Percentiles rank a stretch among this genome's conserved stretches.
Evolutionary conservation across 2,888 invertebrate species (phyloP).

Genomic region (Dugesia japonica): DNA sequence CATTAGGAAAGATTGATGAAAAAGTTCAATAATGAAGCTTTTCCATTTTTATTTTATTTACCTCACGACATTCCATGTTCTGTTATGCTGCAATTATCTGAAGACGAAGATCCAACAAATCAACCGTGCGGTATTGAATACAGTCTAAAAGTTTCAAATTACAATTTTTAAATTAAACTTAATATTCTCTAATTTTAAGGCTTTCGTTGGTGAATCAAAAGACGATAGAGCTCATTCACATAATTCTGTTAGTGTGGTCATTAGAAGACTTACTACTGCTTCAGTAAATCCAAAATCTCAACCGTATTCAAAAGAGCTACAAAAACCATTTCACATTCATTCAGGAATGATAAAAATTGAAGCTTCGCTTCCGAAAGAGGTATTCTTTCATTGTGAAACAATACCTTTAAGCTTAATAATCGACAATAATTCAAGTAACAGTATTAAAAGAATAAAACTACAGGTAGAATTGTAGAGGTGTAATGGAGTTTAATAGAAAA

Average conservation of each 20-base stretch:
- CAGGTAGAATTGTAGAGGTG: constrained; percentile 9
- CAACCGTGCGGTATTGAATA: constrained; percentile 30
- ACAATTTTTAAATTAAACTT: neutral
- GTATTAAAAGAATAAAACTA: constrained; percentile 29
- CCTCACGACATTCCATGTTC: constrained; percentile 32
- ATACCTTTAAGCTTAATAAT: constrained; percentile 29
- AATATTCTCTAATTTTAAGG: neutral
- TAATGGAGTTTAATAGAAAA: neutral
- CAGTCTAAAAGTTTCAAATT: constrained; percentile 21
- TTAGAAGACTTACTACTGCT: constrained; percentile 29
- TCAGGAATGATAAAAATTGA: constrained; percentile 32
- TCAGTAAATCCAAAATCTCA: neutral
- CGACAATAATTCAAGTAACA: constrained; percentile 31
- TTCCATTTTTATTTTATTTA: constrained; percentile 31
- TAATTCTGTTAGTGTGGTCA: constrained; percentile 30
- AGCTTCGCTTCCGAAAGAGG: constrained; percentile 27
- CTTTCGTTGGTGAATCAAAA: constrained; percentile 21
- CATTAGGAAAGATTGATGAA: constrained; percentile 15
- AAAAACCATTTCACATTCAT: constrained; percentile 28
- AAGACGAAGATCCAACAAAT: constrained; percentile 14
- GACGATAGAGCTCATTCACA: constrained; percentile 26
- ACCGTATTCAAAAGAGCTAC: neutral
- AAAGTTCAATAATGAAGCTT: constrained; percentile 23
- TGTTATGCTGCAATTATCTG: constrained; percentile 28
- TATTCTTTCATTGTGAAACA: constrained; percentile 29